These are phyloP conservation scores for Priocnemis perturbator DNA, from an alignment of 2,888 invertebrate species.

Conservation along the genomic window DNA sequence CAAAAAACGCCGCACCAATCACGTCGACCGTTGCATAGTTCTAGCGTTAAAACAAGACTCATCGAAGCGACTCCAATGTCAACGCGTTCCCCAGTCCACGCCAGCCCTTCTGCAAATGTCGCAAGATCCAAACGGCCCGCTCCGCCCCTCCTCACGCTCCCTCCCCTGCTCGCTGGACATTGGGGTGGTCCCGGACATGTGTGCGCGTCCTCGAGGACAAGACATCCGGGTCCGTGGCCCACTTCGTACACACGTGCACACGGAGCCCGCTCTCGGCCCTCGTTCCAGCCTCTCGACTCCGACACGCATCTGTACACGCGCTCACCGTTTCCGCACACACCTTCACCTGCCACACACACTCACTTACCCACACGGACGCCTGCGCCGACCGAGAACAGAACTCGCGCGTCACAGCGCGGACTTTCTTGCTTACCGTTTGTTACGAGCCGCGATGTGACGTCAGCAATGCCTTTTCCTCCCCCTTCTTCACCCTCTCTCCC, in stretches of 20 bases:
- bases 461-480: conserved; percentile 6
- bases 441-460: conserved; percentile 29
- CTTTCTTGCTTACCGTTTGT: conserved; percentile 36
- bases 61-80: too few relatives aligned
- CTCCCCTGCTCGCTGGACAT: too few relatives aligned
- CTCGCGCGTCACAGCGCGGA: conserved; percentile 6
- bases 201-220: conserved; percentile 34
- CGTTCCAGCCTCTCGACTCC: neutral
- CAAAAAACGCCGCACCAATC: too few relatives aligned
- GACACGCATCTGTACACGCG: too few relatives aligned
- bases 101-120: too few relatives aligned
- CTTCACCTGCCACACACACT: neutral
- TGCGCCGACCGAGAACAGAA: too few relatives aligned
- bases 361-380: neutral
- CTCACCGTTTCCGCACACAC: neutral
- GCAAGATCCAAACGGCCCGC: too few relatives aligned
- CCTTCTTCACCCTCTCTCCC: too few relatives aligned
- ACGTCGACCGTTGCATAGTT: too few relatives aligned
- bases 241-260: conserved; percentile 40
- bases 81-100: too few relatives aligned
- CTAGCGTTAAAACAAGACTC: too few relatives aligned
- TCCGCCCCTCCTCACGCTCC: too few relatives aligned
- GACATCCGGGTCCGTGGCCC: conserved; percentile 51
- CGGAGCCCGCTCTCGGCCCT: neutral
- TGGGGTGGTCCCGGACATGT: conserved; percentile 14